phyloP scores from a whole-genome alignment of 2,113 vertebrate genomes.

The Galemys pyrenaicus region DNA sequence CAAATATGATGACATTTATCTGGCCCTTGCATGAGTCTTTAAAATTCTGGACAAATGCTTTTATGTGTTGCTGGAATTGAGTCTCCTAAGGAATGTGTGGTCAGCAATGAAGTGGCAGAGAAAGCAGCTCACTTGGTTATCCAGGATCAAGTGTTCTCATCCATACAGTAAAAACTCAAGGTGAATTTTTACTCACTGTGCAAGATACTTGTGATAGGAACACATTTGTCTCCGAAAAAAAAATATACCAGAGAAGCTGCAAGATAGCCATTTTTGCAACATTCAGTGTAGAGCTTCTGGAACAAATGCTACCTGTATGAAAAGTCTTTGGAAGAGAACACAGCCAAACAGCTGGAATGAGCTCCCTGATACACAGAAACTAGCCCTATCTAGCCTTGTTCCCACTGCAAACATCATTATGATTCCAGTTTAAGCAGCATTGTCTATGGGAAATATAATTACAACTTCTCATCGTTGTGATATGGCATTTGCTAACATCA shows the following conservation, averaged over 20 bases:
- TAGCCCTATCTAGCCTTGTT: not conserved
- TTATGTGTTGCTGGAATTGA: not conserved
- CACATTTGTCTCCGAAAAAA: not conserved
- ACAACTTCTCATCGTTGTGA: not conserved
- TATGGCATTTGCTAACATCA: not conserved
- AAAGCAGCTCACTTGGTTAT: not conserved
- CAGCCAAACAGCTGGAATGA: constrained; percentile 25
- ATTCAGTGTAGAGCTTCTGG: not conserved
- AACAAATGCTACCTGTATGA: not conserved
- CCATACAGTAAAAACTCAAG: not conserved
- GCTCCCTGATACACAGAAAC: constrained; percentile 35
- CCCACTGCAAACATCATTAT: not conserved
- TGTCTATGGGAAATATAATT: not conserved
- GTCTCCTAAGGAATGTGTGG: constrained; percentile 4
- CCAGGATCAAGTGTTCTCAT: not conserved
- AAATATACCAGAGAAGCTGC: not conserved
- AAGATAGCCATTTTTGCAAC: not conserved
- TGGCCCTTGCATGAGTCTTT: constrained; percentile 7
- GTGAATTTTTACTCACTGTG: not conserved
- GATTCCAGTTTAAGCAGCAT: not conserved
- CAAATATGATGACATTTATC: constrained; percentile 58
- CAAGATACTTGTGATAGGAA: not conserved
- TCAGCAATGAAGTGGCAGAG: not conserved
- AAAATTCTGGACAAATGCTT: constrained; percentile 46
- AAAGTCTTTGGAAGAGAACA: constrained; percentile 21